Percentiles rank a stretch among this genome's conserved stretches.
phyloP scores from a whole-genome alignment of 1,140 invertebrate species.

The Zaprionus inermis region DNA sequence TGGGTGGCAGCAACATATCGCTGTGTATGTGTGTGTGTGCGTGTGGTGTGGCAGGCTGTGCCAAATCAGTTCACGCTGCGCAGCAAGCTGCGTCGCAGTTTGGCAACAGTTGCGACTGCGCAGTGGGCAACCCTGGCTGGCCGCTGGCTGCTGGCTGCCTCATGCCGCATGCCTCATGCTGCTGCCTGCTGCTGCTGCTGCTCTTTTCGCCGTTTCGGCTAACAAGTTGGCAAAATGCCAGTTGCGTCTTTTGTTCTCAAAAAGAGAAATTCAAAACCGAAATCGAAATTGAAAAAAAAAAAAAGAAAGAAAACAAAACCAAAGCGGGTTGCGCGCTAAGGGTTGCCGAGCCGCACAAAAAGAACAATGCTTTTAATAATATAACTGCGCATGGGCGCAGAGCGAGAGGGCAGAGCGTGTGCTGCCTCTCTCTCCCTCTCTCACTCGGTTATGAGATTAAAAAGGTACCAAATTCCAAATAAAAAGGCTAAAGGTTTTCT shows the following conservation, averaged over 20 bases:
- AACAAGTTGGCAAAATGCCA: conserved; percentile 8
- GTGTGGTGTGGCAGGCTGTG: conserved; percentile 45
- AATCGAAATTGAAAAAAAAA: too few relatives aligned
- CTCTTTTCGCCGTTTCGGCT: conserved; percentile 46
- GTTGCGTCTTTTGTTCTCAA: background rate
- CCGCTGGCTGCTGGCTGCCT: conserved; percentile 6
- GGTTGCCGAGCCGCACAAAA: conserved; percentile 64
- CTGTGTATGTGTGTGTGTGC: background rate
- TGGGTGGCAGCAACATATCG: conserved; percentile 35
- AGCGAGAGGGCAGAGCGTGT: too few relatives aligned
- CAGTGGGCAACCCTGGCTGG: conserved; percentile 15
- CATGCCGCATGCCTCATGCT: background rate
- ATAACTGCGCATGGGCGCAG: conserved; percentile 59
- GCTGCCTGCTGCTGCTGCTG: conserved; percentile 22
- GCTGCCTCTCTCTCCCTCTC: too few relatives aligned
- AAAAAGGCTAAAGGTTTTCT: conserved; percentile 74
- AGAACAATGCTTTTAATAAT: conserved; percentile 77
- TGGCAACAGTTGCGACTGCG: conserved; percentile 76
- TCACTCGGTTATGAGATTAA: conserved; percentile 55
- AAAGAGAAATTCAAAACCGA: conserved; percentile 67
- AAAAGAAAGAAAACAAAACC: background rate
- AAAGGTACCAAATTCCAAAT: conserved; percentile 82
- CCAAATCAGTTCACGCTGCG: conserved; percentile 70
- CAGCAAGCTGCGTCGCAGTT: conserved; percentile 34
- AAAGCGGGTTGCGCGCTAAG: conserved; percentile 62